Conservation (phyloP, 2,113 vertebrate genomes). For the Aldabrachelys gigantea region DNA sequence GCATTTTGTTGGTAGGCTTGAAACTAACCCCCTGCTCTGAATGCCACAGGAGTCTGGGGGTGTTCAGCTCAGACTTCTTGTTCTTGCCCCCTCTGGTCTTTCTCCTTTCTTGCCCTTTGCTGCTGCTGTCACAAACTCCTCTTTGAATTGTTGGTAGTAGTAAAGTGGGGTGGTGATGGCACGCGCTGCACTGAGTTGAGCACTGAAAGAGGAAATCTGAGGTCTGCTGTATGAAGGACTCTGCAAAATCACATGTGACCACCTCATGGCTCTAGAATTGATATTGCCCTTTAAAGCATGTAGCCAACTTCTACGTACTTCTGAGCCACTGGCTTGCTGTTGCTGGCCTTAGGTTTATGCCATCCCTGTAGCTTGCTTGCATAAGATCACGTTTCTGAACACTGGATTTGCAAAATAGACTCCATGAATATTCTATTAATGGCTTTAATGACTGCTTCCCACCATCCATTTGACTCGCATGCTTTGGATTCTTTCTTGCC, state of each 20-base stretch:
- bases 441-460: neutral
- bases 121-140: neutral
- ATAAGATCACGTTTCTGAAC: neutral
- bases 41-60: accelerated
- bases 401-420: neutral
- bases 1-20: neutral
- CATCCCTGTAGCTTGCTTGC: neutral
- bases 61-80: accelerated
- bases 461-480: neutral
- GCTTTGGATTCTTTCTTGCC: neutral
- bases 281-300: neutral
- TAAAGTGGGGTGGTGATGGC: neutral
- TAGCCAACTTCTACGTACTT: neutral
- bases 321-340: neutral
- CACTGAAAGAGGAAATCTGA: neutral
- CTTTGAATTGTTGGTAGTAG: accelerated
- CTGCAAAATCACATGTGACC: neutral
- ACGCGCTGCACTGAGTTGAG: neutral
- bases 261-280: neutral
- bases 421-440: neutral
- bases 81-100: neutral
- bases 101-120: neutral
- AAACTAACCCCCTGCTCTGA: neutral
- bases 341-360: neutral
- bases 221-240: neutral